A percentile compares a stretch with the other conserved stretches of the same genome.
phyloP scores from a whole-genome alignment of 2,113 vertebrate species.

The Heloderma charlesbogerti region DNA sequence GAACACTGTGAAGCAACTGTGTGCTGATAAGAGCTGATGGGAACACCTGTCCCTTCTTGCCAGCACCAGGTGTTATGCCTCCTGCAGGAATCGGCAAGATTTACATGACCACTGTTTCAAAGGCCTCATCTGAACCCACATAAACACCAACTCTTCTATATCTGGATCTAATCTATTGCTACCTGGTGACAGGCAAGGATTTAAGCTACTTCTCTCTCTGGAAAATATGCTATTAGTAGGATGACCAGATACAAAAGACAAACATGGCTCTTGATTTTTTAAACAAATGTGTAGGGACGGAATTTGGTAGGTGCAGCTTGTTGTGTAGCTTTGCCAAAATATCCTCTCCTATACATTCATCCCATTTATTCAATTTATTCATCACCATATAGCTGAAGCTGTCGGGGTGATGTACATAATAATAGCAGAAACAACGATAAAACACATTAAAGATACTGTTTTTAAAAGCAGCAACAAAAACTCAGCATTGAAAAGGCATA shows the following conservation, averaged over 20 bases:
- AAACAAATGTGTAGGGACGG: neutral
- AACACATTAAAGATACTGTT: too few species aligned
- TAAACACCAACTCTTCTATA: neutral
- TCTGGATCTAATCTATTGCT: neutral
- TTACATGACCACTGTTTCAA: neutral
- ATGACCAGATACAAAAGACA: neutral
- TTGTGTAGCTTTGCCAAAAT: neutral
- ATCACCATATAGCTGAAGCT: too few species aligned
- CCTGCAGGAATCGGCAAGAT: neutral
- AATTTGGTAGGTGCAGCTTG: neutral
- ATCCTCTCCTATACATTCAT: neutral
- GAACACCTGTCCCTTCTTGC: neutral
- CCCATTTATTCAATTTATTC: too few species aligned
- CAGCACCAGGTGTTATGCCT: neutral
- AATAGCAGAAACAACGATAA: too few species aligned
- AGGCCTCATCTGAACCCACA: neutral
- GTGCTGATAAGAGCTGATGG: neutral
- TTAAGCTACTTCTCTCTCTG: neutral
- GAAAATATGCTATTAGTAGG: neutral
- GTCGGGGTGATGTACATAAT: too few species aligned
- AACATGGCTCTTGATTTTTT: neutral
- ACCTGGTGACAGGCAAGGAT: neutral
- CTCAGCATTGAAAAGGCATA: too few species aligned
- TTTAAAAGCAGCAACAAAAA: too few species aligned
- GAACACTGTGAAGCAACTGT: neutral